Conservation (phyloP, 2,113 vertebrate species). For the Aegithalos caudatus region DNA sequence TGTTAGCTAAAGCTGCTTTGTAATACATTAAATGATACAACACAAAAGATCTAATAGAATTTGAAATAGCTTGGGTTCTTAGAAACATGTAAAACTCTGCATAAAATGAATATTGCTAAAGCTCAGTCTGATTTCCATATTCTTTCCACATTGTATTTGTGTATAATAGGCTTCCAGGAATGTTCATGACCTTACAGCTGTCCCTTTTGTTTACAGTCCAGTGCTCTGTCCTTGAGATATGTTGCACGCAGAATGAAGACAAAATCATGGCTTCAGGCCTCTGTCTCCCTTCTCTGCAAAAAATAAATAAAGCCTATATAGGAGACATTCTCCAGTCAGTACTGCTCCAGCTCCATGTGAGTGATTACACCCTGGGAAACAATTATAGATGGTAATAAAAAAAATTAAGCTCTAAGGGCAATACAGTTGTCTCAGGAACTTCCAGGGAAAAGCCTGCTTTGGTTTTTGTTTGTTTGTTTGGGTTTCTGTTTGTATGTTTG, state of each 20-base stretch:
- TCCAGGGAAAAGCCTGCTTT: not conserved
- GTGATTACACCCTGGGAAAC: not conserved
- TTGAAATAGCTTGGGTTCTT: conserved; percentile 26
- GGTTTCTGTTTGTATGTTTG: not conserved
- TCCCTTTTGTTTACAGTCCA: conserved; percentile 69
- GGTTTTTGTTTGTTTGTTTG: not conserved
- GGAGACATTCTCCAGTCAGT: not conserved
- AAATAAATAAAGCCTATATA: conserved; percentile 3
- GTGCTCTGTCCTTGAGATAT: conserved; percentile 66
- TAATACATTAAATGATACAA: conserved; percentile 22
- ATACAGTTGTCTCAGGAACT: not conserved
- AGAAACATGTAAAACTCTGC: conserved; percentile 24
- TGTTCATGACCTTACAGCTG: conserved; percentile 66
- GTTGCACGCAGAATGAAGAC: conserved; percentile 51
- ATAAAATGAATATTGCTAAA: conserved; percentile 51
- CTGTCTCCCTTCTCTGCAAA: conserved; percentile 23
- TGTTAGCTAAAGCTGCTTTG: conserved; percentile 29
- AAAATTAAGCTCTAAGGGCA: not conserved
- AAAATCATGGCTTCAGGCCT: conserved; percentile 60
- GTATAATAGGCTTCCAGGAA: conserved; percentile 61
- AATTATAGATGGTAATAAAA: not conserved
- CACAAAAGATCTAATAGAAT: conserved; percentile 49
- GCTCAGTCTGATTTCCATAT: conserved; percentile 42
- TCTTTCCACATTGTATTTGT: conserved; percentile 35
- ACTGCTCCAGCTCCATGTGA: not conserved